These are phyloP conservation scores for Paradoxurus hermaphroditus DNA, from an alignment of 2,113 vertebrate species.

Conservation along the genomic window DNA sequence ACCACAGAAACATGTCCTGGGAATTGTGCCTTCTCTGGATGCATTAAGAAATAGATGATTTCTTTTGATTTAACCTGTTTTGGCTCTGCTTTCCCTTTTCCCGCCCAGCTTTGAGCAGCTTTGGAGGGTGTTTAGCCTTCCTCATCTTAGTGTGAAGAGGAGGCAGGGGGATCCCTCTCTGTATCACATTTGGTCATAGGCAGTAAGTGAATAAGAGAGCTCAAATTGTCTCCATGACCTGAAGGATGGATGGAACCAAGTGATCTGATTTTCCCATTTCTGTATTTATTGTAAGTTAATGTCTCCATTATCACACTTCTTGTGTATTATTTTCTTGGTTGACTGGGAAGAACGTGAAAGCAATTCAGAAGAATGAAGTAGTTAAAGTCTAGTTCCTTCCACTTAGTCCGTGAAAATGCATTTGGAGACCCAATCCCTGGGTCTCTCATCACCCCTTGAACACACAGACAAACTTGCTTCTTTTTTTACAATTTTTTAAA, in stretches of 20 bases:
- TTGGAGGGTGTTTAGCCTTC: not conserved
- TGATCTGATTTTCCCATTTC: not conserved
- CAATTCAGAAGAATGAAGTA: not conserved
- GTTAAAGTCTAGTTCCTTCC: not conserved
- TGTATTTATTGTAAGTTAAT: not conserved
- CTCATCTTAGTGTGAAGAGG: not conserved
- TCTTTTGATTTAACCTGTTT: not conserved
- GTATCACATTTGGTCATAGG: not conserved
- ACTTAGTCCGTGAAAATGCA: not conserved
- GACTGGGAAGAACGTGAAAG: not conserved
- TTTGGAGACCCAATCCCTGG: not conserved
- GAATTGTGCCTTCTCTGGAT: not conserved
- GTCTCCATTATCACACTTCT: not conserved
- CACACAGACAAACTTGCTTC: not conserved
- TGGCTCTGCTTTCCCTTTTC: not conserved
- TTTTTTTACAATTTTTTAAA: too few relatives aligned
- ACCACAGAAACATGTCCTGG: not conserved
- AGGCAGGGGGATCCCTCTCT: not conserved
- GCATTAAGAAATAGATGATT: not conserved
- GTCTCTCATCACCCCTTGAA: not conserved
- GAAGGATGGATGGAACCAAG: not conserved
- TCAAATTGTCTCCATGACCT: not conserved
- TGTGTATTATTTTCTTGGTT: not conserved
- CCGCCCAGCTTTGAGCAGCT: not conserved
- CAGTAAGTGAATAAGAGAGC: not conserved